phyloP scores from a whole-genome alignment of 2,888 invertebrate species.

The Lasioglossum vierecki region DNA sequence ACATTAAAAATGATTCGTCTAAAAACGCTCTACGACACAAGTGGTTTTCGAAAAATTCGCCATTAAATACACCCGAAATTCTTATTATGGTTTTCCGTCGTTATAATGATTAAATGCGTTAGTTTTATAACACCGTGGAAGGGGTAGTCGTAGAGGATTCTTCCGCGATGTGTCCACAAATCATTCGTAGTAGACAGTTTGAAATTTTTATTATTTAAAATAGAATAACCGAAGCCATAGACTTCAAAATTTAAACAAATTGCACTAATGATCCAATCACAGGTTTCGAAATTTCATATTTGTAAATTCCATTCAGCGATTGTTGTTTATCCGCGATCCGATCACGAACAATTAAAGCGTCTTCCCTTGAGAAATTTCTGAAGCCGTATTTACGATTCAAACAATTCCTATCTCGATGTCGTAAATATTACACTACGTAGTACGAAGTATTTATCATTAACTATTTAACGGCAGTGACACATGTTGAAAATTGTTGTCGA shows the following conservation, averaged over 20 bases:
- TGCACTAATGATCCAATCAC: background rate
- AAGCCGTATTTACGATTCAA: conserved; percentile 3
- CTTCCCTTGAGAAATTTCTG: conserved; percentile 6
- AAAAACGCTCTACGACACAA: too few relatives aligned
- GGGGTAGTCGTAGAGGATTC: conserved; percentile 19
- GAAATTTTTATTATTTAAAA: background rate
- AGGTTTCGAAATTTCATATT: conserved; percentile 12
- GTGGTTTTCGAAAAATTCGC: too few relatives aligned
- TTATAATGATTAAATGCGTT: background rate
- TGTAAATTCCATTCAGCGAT: conserved; percentile 19
- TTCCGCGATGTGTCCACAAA: background rate
- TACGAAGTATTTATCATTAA: conserved; percentile 1
- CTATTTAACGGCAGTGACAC: conserved; percentile 49
- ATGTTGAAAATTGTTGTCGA: conserved; percentile 35
- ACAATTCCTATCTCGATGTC: conserved; percentile 19
- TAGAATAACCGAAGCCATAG: background rate
- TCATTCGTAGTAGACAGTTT: background rate
- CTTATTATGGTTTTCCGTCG: too few relatives aligned
- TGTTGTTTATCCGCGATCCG: background rate
- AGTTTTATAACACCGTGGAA: background rate
- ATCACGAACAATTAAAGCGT: conserved; percentile 15
- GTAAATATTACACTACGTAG: conserved; percentile 16
- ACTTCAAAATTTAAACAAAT: conserved; percentile 9
- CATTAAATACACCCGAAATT: too few relatives aligned
- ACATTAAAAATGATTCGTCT: too few relatives aligned